Base-by-base conservation (phyloP, 2,797 vertebrate genomes). In the Microctenopoma stevenorrisi region DNA sequence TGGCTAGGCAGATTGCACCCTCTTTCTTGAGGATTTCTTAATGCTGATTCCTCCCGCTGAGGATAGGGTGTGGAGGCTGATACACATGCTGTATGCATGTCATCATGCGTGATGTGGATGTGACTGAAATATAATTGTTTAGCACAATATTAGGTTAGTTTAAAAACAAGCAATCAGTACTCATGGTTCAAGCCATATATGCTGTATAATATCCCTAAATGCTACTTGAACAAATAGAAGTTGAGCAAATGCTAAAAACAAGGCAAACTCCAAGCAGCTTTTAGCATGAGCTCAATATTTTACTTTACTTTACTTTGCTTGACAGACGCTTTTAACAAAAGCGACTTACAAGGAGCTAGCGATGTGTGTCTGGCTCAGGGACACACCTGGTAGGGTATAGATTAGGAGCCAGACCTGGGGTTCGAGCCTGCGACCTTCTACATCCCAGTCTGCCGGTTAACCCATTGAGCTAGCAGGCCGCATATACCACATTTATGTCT, bases 1-100 rank as follows among this genome's bases (percentile, higher is more conserved):
- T 68, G 75, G 74, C 48, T 64, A 61, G 79, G 75, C 35, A 72
- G 57, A 68, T 74, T 76, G 50, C 38, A 25, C 53, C n/a, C 26
- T 15, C 71, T 51, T 35, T 81, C 64, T 53, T 7, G 40, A 69
- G 50, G 55, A 65, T 73, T 67, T 84, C 74, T 84, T 69, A 81
- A 72, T 76, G 65, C 59, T 73, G 72, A 76, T 57, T 35, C 4
- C 61, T 68, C 70, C 71, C 0, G 18, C 75, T 70, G 82, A 81
- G 85, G 42, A 64, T 25, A 43, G 22, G 1, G 4, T 67, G 42
- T 55, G 55, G 33, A 76, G 52, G 30, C 59, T 70, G 47, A 81
- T 72, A 42, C 38, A 46, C 49, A 51, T 59, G 12, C 42, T 46
- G 40, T 8, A 53, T 64, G 59, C 16, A 49, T 30, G 46, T 26